Percentiles rank a stretch among this genome's conserved stretches.
phyloP scores from a whole-genome alignment of 2,113 vertebrate species.

The Butorides virescens region DNA sequence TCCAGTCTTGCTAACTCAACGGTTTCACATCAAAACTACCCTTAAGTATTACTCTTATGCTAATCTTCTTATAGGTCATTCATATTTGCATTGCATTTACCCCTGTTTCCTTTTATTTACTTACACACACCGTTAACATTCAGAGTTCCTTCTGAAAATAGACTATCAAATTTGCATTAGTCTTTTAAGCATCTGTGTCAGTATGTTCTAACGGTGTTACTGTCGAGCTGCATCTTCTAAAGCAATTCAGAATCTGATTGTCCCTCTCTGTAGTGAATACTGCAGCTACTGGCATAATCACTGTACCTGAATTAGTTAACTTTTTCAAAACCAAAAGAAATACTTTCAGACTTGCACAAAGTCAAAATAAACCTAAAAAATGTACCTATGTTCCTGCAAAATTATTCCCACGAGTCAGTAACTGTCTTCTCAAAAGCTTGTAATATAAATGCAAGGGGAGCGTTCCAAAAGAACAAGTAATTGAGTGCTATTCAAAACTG shows the following conservation, averaged over 20 bases:
- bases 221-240: not conserved
- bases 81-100: not conserved
- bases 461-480: not conserved
- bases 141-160: not conserved
- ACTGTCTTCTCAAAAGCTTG: not conserved
- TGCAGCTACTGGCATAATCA: not conserved
- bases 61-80: not conserved
- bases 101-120: not conserved
- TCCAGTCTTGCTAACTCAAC: not conserved
- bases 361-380: not conserved
- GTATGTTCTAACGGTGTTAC: not conserved
- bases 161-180: not conserved
- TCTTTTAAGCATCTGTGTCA: not conserved
- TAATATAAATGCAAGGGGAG: not conserved
- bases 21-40: not conserved
- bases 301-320: not conserved
- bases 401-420: not conserved
- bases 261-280: not conserved
- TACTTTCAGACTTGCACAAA: not conserved
- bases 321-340: not conserved
- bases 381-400: not conserved
- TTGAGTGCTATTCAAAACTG: constrained; percentile 5
- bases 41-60: not conserved
- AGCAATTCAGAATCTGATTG: not conserved
- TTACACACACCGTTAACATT: not conserved